Evolutionary conservation across 2,797 vertebrate genomes (phyloP), one percentile per base, ranked within the genome.

Genomic region (Spatula versicolor): DNA sequence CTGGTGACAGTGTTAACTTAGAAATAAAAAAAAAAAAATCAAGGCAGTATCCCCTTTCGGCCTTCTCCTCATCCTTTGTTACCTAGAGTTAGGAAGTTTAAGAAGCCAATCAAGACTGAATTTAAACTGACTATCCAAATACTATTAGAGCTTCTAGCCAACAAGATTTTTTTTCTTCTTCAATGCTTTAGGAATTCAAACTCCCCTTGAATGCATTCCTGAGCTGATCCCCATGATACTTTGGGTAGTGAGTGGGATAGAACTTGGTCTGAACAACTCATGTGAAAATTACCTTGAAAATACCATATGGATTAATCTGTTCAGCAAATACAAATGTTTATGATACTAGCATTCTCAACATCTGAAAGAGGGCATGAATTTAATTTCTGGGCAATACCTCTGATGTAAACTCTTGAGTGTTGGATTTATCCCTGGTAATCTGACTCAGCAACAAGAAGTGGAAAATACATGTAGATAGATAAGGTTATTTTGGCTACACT

Each of bases 381-480:
- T 88, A 54, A 55, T 52, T 84, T 83, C 60, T 28, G 25, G 19
- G 37, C 46, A 89, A 66, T 55, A 58, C 31, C 31, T 67, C 73
- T 56, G 26, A 64, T 67, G 63, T 68, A 74, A 66, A 84, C 37
- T 91, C 63, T 68, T 68, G 41, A 80, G 50, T n/a, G 15, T 26
- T 82, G 50, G 30, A 13, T 89, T 88, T 92, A 56, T 80, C 26
- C 35, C n/a, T 59, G 22, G 26, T 13, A 10, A 25, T 87, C 50
- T 17, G 41, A 75, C 20, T 79, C 33, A 88, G 58, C 46, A 82
- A 20, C 17, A 77, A 86, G 35, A 80, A 68, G 30, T 33, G 56
- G 35, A 83, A 95, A 95, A 81, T 56, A 77, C 13, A 41, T 63
- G 17, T 64, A 58, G 26, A 54, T 15, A 67, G n/a, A 28, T 28